A percentile compares a stretch with the other conserved stretches of the same genome.
phyloP scores from a whole-genome alignment of 1,140 invertebrate genomes.

The Drosophila parabipectinata region DNA sequence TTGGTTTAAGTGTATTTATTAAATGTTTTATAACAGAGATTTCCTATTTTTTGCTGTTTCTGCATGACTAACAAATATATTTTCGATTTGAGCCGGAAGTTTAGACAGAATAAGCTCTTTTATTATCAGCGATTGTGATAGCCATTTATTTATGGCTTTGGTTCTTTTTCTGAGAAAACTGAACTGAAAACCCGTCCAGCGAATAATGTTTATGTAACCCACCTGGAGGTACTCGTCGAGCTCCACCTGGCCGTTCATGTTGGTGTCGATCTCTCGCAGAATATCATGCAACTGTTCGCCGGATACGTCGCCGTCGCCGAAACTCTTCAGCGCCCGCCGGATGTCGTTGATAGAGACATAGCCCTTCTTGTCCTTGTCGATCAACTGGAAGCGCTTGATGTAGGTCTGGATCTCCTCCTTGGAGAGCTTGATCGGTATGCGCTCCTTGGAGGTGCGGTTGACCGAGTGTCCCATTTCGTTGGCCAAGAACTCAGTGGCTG shows the following conservation, averaged over 20 bases:
- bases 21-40: no score
- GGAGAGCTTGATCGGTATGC: slow-evolving; percentile 96
- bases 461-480: slow-evolving; percentile 99
- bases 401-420: slow-evolving; percentile 97
- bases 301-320: slow-evolving; percentile 93
- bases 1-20: not conserved
- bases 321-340: slow-evolving; percentile 95
- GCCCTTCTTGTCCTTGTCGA: slow-evolving; percentile 98
- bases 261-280: slow-evolving; percentile 98
- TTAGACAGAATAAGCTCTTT: not conserved
- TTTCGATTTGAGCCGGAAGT: no score
- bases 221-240: slow-evolving; percentile 99
- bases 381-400: slow-evolving; percentile 96
- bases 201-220: slow-evolving; percentile 45
- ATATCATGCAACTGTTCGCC: slow-evolving; percentile 99
- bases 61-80: no score
- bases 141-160: not conserved
- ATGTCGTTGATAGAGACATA: slow-evolving; percentile 99
- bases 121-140: no score
- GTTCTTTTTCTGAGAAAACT: no score
- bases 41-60: not conserved
- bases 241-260: slow-evolving; percentile 99
- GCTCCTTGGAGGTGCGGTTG: slow-evolving; percentile 93
- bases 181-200: no score
- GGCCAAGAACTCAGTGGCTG: slow-evolving; percentile 93